Conservation (phyloP, 2,888 invertebrate species). For the Drosophila koepferae region DNA sequence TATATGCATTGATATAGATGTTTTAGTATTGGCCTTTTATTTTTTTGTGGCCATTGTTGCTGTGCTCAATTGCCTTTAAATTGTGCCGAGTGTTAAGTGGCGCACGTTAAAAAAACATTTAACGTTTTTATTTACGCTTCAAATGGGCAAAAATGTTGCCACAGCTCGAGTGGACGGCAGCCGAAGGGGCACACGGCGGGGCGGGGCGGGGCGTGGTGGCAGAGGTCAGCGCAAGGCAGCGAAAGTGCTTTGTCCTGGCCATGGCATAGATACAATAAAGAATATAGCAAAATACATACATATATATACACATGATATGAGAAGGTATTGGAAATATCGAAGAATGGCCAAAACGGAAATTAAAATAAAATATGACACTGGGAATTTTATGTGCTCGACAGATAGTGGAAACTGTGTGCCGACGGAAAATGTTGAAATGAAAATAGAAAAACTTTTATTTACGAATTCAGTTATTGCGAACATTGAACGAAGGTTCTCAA, state of each 20-base stretch:
- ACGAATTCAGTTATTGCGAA: background rate
- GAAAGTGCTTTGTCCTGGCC: conserved; percentile 72
- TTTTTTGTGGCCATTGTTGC: conserved; percentile 57
- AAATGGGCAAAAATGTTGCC: conserved; percentile 50
- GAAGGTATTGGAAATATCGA: conserved; percentile 27
- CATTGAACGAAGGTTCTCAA: background rate
- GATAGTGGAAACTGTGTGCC: background rate
- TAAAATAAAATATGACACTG: conserved; percentile 70
- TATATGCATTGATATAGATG: conserved; percentile 24
- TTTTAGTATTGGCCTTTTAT: conserved; percentile 41
- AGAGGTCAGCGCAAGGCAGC: conserved; percentile 23
- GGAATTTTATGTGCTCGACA: conserved; percentile 19
- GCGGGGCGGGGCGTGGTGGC: background rate
- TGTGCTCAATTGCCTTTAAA: conserved; percentile 79
- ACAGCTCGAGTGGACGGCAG: conserved; percentile 16
- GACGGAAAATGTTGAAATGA: background rate
- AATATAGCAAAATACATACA: conserved; percentile 7
- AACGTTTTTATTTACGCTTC: conserved; percentile 79
- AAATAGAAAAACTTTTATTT: background rate
- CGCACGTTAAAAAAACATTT: conserved; percentile 79
- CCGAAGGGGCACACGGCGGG: background rate
- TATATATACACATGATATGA: conserved; percentile 6
- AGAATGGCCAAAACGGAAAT: conserved; percentile 67
- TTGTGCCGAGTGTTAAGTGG: conserved; percentile 79
- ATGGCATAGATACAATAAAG: conserved; percentile 50